Evolutionary conservation across 2,797 vertebrate genomes (phyloP).

Genomic region (Anableps anableps): DNA sequence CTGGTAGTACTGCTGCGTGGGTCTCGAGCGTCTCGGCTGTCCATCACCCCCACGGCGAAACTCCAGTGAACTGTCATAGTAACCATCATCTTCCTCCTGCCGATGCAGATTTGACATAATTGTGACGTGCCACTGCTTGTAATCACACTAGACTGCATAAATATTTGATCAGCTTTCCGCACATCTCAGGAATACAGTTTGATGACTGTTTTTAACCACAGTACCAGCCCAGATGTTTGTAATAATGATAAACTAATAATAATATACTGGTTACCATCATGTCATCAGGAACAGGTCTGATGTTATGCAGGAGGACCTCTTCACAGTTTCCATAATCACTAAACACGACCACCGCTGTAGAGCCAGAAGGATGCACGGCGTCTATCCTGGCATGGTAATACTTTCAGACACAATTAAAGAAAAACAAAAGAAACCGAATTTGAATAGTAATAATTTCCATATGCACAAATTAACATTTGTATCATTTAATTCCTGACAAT

Average conservation of each 20-base stretch:
- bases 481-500: background rate
- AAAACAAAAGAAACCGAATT: conserved; percentile 22
- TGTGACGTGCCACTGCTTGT: conserved; percentile 53
- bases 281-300: conserved; percentile 90
- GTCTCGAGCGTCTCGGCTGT: conserved; percentile 90
- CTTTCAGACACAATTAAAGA: conserved; percentile 68
- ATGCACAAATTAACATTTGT: background rate
- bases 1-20: conserved; percentile 97
- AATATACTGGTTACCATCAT: conserved; percentile 83
- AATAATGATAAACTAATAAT: conserved; percentile 6
- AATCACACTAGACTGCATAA: conserved; percentile 46
- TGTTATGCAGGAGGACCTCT: conserved; percentile 96
- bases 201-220: background rate
- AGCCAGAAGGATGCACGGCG: conserved; percentile 95
- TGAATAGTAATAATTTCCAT: conserved; percentile 3
- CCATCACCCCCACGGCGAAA: conserved; percentile 96
- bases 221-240: background rate
- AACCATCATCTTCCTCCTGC: conserved; percentile 92
- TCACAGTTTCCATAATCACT: conserved; percentile 98
- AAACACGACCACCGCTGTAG: conserved; percentile 97
- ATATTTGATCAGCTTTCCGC: conserved; percentile 39
- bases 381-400: conserved; percentile 96
- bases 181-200: conserved; percentile 17
- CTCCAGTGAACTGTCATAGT: conserved; percentile 92
- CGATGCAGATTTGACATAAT: conserved; percentile 61